Evolutionary conservation across 2,888 invertebrate genomes (phyloP).

Genomic region (Caenorhabditis becei): DNA sequence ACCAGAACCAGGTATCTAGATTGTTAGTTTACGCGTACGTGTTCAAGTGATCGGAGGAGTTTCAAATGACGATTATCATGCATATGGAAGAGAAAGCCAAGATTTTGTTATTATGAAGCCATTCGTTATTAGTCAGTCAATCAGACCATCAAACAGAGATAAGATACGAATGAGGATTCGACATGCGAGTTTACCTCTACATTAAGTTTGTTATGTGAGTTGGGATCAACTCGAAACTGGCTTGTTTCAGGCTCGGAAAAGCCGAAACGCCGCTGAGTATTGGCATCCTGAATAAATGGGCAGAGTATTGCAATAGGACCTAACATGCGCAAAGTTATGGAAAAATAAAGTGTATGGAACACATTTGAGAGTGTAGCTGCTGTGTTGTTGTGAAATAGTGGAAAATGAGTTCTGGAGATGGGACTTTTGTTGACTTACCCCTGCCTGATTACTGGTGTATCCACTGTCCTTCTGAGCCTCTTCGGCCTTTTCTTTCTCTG

Average conservation of each 20-base stretch:
- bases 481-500: constrained; percentile 66
- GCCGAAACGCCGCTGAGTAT: constrained; percentile 60
- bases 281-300: constrained; percentile 57
- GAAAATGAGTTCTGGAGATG: background rate
- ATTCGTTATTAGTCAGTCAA: constrained; percentile 39
- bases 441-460: constrained; percentile 65
- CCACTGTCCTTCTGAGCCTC: constrained; percentile 63
- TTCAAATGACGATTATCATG: constrained; percentile 22
- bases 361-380: background rate
- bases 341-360: background rate
- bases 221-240: constrained; percentile 54
- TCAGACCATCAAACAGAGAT: background rate
- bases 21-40: constrained; percentile 8
- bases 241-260: constrained; percentile 65
- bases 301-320: constrained; percentile 29
- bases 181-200: constrained; percentile 61
- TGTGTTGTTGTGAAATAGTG: background rate
- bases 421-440: constrained; percentile 43
- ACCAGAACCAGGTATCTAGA: background rate
- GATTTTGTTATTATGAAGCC: constrained; percentile 40
- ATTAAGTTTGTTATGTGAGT: constrained; percentile 53
- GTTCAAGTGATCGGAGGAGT: background rate
- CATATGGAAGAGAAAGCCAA: constrained; percentile 5
- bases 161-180: background rate
- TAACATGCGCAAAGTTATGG: constrained; percentile 33